Base-by-base conservation (phyloP, 2,888 invertebrate genomes). In the Lacanobia wlatinum region DNA sequence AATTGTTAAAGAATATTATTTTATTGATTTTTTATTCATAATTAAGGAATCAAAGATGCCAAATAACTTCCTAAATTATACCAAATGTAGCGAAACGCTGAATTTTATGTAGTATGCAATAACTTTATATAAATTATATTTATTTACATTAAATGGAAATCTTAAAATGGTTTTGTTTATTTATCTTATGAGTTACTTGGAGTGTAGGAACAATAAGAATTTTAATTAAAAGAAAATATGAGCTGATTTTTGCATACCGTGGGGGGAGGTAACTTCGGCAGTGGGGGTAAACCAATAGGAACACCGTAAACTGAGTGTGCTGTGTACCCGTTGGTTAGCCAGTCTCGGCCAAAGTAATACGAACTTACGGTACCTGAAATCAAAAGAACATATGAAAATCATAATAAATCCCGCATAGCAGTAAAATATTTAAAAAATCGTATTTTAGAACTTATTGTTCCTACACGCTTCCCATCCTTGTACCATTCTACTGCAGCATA, bases 141-240 rank as follows among this genome's bases (percentile, higher is more conserved):
- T 85, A 80, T 85, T 85, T 86, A 83, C 59, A 84, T 87, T 89
- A 89, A 87, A 87, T 75, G 70, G 70, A 76, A 73, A 84, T 73
- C 67, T 43, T 80, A 76, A 72, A 73, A 52, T 75, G 66, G 66
- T 80, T 82, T 84, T 73, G 72, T 84, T 84, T 87, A 72, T 84
- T 87, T 85, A 77, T 75, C 68, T 75, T 73, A 50, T 59, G n/a
- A 67, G 21, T 65, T 63, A 52, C 18, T 60, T 56, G 12, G 12
- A 52, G 60, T 64, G 66, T 21, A 61, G 70, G 58, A 80, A 73
- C 65, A 79, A 73, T 79, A 64, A 28, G 7, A 23, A 23, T 50
- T 21, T 38, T 38, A 46, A 9, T 34, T n/a, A n/a, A n/a, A n/a
- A n/a, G n/a, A 28, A 40, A 40, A 40, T 40, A 1, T 40, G 1